Base-by-base conservation (phyloP, 1,140 invertebrate genomes). In the Scylla paramamosain region DNA sequence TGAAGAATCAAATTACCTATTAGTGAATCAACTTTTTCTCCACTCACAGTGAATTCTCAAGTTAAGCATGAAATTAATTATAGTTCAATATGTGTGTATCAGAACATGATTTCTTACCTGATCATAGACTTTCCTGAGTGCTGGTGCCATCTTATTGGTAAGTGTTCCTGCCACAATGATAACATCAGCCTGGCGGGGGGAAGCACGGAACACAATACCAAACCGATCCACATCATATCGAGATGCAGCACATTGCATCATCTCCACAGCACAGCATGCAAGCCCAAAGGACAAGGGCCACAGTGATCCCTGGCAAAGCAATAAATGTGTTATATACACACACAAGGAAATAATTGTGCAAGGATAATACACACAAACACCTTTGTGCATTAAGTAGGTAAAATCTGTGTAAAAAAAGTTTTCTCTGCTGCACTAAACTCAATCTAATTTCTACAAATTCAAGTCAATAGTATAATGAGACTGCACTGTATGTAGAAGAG, bases 171-270 rank as follows among this genome's bases (percentile, higher is more conserved):
- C 99, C 0, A 99, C 99, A 97, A 99, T 99, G 96, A 99, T 99
- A 16, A 99, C 98, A 97, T 99, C 99, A 28, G 99, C 98, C 97
- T 99, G 99, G 93, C 99, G 97, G 39, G 99, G 99, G 48, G 99
- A 99, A 16, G 99, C 99, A 97, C 99, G 97, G 97, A 99, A 99
- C 4, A 99, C 99, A 48, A 99, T 98, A 96, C 99, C 98, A 97
- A 97, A 98, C 96, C 99, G 97, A 97, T 99, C 99, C 99, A 99
- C 99, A 96, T 99, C 99, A 97, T 99, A 99, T 96, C 99, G 97
- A 8, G 99, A 99, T 77, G 99, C 99, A 96, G 99, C 99, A 95
- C 99, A 99, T 97, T 99, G 99, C 99, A 99, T 99, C 99, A 99
- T 99, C 97, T 99, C 99, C 0, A 99, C 99, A 96, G 99, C 99